phyloP scores from a whole-genome alignment of 1,140 invertebrate genomes.

The Drosophila gunungcola region DNA sequence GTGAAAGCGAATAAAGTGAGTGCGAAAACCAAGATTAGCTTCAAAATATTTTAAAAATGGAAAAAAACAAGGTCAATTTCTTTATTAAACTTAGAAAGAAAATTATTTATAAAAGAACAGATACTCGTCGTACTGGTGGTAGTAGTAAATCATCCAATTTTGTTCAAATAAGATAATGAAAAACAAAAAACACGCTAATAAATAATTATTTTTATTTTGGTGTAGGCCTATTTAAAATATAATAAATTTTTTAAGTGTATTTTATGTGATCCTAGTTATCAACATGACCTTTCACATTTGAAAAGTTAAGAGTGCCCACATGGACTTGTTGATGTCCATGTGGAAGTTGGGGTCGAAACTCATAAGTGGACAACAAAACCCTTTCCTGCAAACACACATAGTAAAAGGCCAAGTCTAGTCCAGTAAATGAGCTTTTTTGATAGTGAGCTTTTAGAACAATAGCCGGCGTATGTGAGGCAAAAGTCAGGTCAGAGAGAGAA shows the following conservation, averaged over 20 bases:
- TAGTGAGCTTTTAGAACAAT: slow-evolving; percentile 35
- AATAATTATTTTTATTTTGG: too few species aligned
- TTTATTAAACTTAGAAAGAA: too few species aligned
- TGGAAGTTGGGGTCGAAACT: slow-evolving; percentile 32
- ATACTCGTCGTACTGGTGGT: too few species aligned
- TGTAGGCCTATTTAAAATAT: too few species aligned
- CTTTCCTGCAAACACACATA: neutral
- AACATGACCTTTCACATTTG: slow-evolving; percentile 37
- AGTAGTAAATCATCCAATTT: too few species aligned
- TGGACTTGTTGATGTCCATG: slow-evolving; percentile 30
- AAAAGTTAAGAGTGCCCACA: slow-evolving; percentile 28
- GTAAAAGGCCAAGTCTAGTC: slow-evolving; percentile 23
- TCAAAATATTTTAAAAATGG: neutral
- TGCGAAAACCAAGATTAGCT: neutral
- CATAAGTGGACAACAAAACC: slow-evolving; percentile 40
- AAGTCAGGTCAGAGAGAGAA: neutral
- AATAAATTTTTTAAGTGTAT: too few species aligned
- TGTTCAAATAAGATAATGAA: too few species aligned
- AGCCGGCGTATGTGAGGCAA: neutral
- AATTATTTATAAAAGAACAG: too few species aligned
- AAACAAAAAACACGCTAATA: too few species aligned
- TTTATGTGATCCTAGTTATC: slow-evolving; percentile 11
- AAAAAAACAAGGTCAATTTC: neutral
- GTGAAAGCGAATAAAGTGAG: neutral
- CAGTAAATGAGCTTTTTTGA: slow-evolving; percentile 32